phyloP scores from a whole-genome alignment of 2,888 invertebrate species.

The Meganola albula region DNA sequence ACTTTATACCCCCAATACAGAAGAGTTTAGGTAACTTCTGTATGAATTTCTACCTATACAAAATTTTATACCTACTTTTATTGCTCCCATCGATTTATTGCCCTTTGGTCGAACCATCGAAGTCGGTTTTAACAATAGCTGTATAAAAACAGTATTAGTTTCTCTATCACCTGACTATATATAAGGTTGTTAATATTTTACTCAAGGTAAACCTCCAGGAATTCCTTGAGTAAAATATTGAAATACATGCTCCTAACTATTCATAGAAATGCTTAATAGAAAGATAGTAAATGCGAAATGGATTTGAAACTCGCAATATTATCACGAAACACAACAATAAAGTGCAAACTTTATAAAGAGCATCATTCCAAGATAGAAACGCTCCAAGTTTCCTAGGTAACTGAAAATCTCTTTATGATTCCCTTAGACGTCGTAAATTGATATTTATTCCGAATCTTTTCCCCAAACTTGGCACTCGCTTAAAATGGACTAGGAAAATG shows the following conservation, averaged over 20 bases:
- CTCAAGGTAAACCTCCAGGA: too few relatives aligned
- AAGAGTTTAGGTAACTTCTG: too few relatives aligned
- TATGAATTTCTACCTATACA: too few relatives aligned
- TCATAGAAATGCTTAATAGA: background rate
- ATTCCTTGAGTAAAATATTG: too few relatives aligned
- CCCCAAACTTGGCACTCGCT: slow-evolving; percentile 19
- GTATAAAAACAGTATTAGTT: too few relatives aligned
- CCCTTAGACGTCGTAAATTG: slow-evolving; percentile 48
- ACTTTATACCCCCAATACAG: too few relatives aligned
- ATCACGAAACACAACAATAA: slow-evolving; percentile 10
- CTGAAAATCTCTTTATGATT: slow-evolving; percentile 54
- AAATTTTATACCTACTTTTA: too few relatives aligned
- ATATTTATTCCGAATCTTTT: slow-evolving; percentile 47
- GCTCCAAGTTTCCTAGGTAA: slow-evolving; percentile 38
- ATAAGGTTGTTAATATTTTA: too few relatives aligned
- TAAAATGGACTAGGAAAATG: slow-evolving; percentile 18
- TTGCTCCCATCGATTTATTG: too few relatives aligned
- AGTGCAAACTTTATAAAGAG: slow-evolving; percentile 21
- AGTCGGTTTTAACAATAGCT: too few relatives aligned
- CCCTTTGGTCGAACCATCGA: too few relatives aligned
- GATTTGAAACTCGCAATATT: slow-evolving; percentile 17
- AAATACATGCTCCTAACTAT: background rate
- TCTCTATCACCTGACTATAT: too few relatives aligned
- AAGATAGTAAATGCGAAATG: slow-evolving; percentile 9
- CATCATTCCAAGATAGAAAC: slow-evolving; percentile 20